Conservation (phyloP, 2,797 vertebrate species). For the Takifugu ocellatus region DNA sequence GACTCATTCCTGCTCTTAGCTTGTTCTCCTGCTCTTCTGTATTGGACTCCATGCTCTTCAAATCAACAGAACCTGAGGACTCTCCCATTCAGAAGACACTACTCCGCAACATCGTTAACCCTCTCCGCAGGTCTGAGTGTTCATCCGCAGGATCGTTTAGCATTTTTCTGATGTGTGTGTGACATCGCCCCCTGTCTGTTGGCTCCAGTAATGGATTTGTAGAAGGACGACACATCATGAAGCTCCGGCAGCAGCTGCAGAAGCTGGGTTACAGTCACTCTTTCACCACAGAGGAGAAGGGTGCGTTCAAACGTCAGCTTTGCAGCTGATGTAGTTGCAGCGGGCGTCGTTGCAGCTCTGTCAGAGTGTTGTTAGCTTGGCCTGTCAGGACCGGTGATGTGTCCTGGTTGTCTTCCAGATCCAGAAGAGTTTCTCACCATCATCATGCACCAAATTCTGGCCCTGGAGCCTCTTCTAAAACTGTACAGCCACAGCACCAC, state of each 20-base stretch:
- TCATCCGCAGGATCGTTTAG: background rate
- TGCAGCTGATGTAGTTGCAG: background rate
- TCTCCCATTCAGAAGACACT: slow-evolving; percentile 80
- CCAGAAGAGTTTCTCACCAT: slow-evolving; percentile 90
- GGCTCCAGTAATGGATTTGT: slow-evolving; percentile 82
- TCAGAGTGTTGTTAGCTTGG: background rate
- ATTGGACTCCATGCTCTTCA: slow-evolving; percentile 87
- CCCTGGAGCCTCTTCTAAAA: slow-evolving; percentile 84
- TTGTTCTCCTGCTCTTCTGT: slow-evolving; percentile 88
- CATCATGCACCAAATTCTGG: slow-evolving; percentile 85
- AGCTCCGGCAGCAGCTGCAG: slow-evolving; percentile 82
- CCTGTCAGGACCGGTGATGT: background rate
- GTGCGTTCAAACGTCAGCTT: slow-evolving; percentile 46
- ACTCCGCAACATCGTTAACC: slow-evolving; percentile 84
- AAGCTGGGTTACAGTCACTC: slow-evolving; percentile 79
- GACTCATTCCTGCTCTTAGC: slow-evolving; percentile 55
- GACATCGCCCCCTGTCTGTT: background rate
- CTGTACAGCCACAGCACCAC: slow-evolving; percentile 59
- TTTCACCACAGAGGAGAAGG: slow-evolving; percentile 89
- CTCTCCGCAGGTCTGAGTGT: slow-evolving; percentile 80
- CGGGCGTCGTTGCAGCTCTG: background rate
- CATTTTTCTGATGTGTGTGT: too few relatives aligned
- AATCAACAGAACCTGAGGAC: slow-evolving; percentile 65
- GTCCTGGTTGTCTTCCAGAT: slow-evolving; percentile 68
- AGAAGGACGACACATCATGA: slow-evolving; percentile 79